phyloP scores from a whole-genome alignment of 37 sponge, comb jelly and placozoan species.

The Amphimedon queenslandica region DNA sequence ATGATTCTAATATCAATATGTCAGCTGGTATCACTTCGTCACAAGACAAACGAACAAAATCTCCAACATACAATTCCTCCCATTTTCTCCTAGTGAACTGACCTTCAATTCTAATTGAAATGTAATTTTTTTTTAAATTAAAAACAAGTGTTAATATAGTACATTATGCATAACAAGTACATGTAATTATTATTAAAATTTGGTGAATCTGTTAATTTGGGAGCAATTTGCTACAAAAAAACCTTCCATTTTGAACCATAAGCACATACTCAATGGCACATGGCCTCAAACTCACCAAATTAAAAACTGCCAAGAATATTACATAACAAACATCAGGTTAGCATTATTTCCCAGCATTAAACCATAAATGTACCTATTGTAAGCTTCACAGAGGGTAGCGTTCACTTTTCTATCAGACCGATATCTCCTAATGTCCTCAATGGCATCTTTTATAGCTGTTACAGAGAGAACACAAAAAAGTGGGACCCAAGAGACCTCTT shows the following conservation, averaged over 20 bases:
- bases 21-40: constrained; percentile 83
- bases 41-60: constrained; percentile 61
- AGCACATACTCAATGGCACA: too few species aligned
- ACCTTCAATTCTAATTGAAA: constrained; percentile 30
- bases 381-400: constrained; percentile 23
- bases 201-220: too few species aligned
- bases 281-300: too few species aligned
- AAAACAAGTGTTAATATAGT: too few species aligned
- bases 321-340: too few species aligned
- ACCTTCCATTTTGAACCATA: too few species aligned
- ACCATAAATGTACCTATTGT: constrained; percentile 46
- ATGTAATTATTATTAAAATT: too few species aligned
- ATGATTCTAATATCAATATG: constrained; percentile 57
- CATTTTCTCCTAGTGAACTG: constrained; percentile 24
- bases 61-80: constrained; percentile 69
- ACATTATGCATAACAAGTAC: too few species aligned
- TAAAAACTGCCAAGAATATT: too few species aligned
- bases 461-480: constrained; percentile 57
- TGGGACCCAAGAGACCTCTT: constrained; percentile 62
- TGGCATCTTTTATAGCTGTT: constrained; percentile 73
- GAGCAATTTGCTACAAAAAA: too few species aligned
- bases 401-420: constrained; percentile 69
- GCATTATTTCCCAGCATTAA: too few species aligned
- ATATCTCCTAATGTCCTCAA: constrained; percentile 75
- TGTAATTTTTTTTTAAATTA: too few species aligned